Conservation (phyloP, 2,113 vertebrate genomes). For the Corvus hawaiiensis region DNA sequence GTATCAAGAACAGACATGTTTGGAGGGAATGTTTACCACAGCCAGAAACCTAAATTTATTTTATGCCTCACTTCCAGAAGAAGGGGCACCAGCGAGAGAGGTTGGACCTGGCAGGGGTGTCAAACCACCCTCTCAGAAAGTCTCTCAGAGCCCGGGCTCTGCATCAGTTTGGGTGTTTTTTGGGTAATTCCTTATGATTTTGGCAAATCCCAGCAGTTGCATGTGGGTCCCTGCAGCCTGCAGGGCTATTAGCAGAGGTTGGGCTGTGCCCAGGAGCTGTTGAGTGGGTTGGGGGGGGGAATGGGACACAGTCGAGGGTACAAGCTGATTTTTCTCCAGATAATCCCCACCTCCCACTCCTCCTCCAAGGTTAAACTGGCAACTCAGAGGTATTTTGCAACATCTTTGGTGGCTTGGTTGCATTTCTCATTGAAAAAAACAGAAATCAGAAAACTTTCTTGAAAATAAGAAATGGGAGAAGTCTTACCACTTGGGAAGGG, state of each 20-base stretch:
- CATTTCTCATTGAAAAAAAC: neutral
- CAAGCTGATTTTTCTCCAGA: neutral
- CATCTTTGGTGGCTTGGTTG: neutral
- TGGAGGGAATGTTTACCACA: neutral
- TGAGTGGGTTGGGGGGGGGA: neutral
- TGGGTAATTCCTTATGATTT: neutral
- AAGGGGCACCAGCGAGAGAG: neutral
- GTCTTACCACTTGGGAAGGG: accelerated
- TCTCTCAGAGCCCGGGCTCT: neutral
- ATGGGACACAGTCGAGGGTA: neutral
- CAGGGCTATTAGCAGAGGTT: neutral
- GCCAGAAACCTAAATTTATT: constrained; percentile 1
- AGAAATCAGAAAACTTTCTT: neutral
- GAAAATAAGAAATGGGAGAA: neutral
- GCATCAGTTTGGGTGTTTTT: neutral
- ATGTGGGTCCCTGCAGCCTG: neutral
- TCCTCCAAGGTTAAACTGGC: neutral
- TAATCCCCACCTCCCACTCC: neutral
- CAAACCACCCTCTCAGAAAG: neutral
- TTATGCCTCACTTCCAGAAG: constrained; percentile 10
- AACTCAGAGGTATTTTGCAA: neutral
- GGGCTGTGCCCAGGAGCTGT: neutral
- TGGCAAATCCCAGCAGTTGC: neutral
- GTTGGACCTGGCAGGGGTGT: neutral
- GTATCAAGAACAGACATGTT: constrained; percentile 46